A percentile compares a stretch with the other conserved stretches of the same genome.
These are phyloP conservation scores for Peromyscus attwateri DNA, from an alignment of 2,797 vertebrate species.

Conservation along the genomic window DNA sequence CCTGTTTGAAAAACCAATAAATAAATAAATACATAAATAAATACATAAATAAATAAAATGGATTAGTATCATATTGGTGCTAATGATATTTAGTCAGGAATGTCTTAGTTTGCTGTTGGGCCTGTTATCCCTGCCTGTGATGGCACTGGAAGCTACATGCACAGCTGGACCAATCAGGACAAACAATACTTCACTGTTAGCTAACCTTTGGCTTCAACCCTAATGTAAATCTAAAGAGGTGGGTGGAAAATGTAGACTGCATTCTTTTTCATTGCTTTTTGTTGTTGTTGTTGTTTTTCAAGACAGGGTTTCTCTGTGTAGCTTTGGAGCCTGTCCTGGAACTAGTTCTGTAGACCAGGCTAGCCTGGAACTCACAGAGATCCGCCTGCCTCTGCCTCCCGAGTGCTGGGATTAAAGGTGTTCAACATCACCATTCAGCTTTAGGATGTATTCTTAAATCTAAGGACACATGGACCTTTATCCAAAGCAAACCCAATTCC, in stretches of 20 bases:
- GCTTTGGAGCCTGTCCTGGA: too few relatives aligned
- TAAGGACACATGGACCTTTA: not conserved
- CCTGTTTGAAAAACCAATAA: too few relatives aligned
- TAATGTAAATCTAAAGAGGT: not conserved
- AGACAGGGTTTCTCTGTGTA: too few relatives aligned
- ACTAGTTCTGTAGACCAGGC: too few relatives aligned
- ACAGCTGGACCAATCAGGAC: not conserved
- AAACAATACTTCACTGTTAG: not conserved
- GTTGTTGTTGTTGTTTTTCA: too few relatives aligned
- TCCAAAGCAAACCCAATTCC: not conserved
- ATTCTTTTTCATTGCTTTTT: too few relatives aligned
- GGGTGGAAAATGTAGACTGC: not conserved
- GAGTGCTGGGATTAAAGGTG: too few relatives aligned
- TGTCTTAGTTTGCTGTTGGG: not conserved
- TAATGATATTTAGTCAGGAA: not conserved
- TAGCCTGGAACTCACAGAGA: too few relatives aligned
- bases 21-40: too few relatives aligned
- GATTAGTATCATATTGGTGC: not conserved
- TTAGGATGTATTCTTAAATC: not conserved
- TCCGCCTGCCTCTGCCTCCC: too few relatives aligned
- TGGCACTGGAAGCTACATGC: not conserved
- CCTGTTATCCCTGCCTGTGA: not conserved
- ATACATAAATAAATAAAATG: too few relatives aligned
- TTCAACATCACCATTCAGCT: too few relatives aligned
- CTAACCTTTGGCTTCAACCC: not conserved